phyloP scores from a whole-genome alignment of 2,888 invertebrate genomes.

The Hemicrepidius hirtus region DNA sequence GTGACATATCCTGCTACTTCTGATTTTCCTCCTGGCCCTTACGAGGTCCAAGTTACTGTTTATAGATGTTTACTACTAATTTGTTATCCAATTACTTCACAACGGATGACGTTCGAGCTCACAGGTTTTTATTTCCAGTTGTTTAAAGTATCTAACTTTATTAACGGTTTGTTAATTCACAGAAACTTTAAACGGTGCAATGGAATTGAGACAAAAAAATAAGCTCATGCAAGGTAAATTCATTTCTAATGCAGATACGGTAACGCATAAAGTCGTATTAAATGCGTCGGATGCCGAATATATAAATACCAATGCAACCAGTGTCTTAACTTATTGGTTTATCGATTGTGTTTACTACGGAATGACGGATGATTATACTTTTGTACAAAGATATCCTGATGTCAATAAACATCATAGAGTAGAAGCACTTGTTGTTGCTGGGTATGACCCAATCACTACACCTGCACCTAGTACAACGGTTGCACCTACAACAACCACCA shows the following conservation, averaged over 20 bases:
- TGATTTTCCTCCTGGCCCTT: slow-evolving; percentile 76
- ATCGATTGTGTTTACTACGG: slow-evolving; percentile 84
- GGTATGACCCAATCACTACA: slow-evolving; percentile 77
- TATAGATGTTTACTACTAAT: slow-evolving; percentile 67
- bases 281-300: slow-evolving; percentile 78
- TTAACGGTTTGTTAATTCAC: slow-evolving; percentile 59
- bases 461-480: slow-evolving; percentile 68
- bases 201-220: slow-evolving; percentile 79
- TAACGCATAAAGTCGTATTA: slow-evolving; percentile 77
- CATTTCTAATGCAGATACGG: slow-evolving; percentile 78
- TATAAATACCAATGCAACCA: slow-evolving; percentile 74
- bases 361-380: slow-evolving; percentile 76
- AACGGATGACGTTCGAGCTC: slow-evolving; percentile 70
- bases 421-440: slow-evolving; percentile 83
- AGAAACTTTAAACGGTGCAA: slow-evolving; percentile 82
- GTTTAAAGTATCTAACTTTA: background rate
- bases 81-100: slow-evolving; percentile 71
- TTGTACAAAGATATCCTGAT: slow-evolving; percentile 79
- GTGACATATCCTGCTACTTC: slow-evolving; percentile 74
- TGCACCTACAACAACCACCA: slow-evolving; percentile 63
- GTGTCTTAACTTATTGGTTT: slow-evolving; percentile 84
- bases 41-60: slow-evolving; percentile 76
- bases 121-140: slow-evolving; percentile 64
- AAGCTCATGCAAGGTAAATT: slow-evolving; percentile 74
- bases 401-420: slow-evolving; percentile 77